Conservation (phyloP, 2,888 invertebrate species). For the Drosophila infuscata region DNA sequence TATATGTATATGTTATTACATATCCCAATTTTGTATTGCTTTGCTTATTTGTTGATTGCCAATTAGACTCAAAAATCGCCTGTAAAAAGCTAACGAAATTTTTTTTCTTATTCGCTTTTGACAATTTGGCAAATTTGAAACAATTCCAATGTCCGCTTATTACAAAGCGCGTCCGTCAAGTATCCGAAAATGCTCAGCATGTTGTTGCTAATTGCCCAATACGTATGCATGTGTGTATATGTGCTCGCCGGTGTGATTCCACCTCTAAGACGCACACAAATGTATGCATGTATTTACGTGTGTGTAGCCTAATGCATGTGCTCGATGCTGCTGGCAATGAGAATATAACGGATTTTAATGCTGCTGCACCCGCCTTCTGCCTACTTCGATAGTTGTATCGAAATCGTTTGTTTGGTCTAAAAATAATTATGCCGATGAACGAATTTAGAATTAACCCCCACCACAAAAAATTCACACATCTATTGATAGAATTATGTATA, state of each 20-base stretch:
- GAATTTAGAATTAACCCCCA: constrained; percentile 68
- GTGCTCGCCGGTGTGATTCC: constrained; percentile 49
- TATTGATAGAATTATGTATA: constrained; percentile 25
- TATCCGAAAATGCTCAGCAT: constrained; percentile 63
- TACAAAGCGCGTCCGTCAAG: constrained; percentile 63
- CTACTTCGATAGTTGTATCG: constrained; percentile 59
- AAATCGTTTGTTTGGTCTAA: constrained; percentile 78
- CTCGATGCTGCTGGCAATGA: constrained; percentile 45
- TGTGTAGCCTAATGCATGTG: constrained; percentile 10
- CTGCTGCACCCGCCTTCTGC: constrained; percentile 38
- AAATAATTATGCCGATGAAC: constrained; percentile 74
- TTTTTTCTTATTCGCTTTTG: constrained; percentile 20
- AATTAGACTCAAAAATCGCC: constrained; percentile 51
- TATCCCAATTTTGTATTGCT: constrained; percentile 9
- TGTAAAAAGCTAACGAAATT: constrained; percentile 34
- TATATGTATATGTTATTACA: constrained; percentile 9
- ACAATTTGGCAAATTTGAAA: constrained; percentile 65
- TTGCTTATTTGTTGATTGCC: constrained; percentile 42
- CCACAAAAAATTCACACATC: constrained; percentile 28
- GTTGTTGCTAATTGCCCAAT: constrained; percentile 77
- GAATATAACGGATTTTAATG: constrained; percentile 56
- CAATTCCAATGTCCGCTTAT: constrained; percentile 72
- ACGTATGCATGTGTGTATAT: constrained; percentile 6
- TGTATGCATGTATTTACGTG: background rate
- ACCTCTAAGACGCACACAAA: constrained; percentile 11